Conservation (phyloP, 1,140 invertebrate species). For the Drosophila ficusphila region DNA sequence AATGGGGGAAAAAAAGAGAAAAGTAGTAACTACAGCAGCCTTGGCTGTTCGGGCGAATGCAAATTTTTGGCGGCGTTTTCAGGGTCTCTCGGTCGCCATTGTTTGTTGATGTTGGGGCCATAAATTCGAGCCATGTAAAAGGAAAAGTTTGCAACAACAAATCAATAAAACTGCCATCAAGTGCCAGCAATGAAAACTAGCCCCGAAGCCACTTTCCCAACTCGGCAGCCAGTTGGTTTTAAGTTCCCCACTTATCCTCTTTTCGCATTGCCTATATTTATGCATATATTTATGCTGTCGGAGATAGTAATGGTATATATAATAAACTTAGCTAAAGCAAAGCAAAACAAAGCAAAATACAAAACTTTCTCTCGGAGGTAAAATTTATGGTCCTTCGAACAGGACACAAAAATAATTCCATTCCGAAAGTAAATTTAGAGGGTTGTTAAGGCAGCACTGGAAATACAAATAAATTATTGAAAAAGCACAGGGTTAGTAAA, state of each 20-base stretch:
- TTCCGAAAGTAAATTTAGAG: conserved; percentile 5
- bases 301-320: conserved; percentile 19
- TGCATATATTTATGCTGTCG: conserved; percentile 45
- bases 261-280: conserved; percentile 26
- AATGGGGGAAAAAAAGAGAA: conserved; percentile 5
- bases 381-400: conserved; percentile 10
- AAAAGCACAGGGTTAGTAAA: neutral
- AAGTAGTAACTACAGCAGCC: conserved; percentile 48
- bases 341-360: neutral
- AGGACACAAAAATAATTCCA: neutral
- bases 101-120: conserved; percentile 48
- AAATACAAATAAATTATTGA: conserved; percentile 1
- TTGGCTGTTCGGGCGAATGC: conserved; percentile 54
- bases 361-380: conserved; percentile 15
- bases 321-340: conserved; percentile 25
- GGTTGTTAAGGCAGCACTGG: conserved; percentile 1
- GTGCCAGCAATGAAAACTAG: conserved; percentile 56
- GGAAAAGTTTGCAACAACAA: conserved; percentile 68
- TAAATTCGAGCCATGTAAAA: conserved; percentile 60
- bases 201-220: conserved; percentile 41
- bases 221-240: conserved; percentile 30
- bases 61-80: conserved; percentile 72
- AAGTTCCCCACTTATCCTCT: conserved; percentile 23
- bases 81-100: conserved; percentile 46
- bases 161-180: conserved; percentile 75